Evolutionary conservation across 2,113 vertebrate species (phyloP).

Genomic region (Mungos mungo): DNA sequence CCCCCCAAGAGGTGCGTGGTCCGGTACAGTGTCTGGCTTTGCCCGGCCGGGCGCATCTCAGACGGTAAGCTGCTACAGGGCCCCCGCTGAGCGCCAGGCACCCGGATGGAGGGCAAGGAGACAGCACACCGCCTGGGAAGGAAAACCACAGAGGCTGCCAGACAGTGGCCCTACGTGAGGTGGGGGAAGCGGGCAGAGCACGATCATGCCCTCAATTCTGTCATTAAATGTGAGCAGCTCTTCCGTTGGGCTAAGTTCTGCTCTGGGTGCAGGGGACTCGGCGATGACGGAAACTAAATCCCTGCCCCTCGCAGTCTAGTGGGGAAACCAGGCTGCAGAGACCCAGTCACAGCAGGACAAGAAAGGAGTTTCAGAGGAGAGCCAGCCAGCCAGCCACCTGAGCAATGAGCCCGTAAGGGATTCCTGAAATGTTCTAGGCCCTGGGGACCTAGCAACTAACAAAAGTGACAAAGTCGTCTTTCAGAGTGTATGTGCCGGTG

Average conservation of each 20-base stretch:
- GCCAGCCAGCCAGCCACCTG: background rate
- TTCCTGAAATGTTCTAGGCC: background rate
- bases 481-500: background rate
- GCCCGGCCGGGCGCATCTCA: background rate
- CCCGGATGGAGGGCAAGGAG: background rate
- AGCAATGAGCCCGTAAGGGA: background rate
- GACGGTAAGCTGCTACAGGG: too few species aligned
- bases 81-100: background rate
- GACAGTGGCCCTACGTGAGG: background rate
- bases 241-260: background rate
- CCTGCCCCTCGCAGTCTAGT: background rate
- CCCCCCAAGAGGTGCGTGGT: background rate
- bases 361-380: background rate
- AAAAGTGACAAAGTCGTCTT: background rate
- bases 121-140: background rate
- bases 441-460: background rate
- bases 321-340: background rate
- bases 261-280: background rate
- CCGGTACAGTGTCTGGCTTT: background rate
- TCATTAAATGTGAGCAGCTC: background rate
- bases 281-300: background rate
- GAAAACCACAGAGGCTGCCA: background rate
- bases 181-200: background rate
- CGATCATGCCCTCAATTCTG: background rate
- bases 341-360: background rate